Evolutionary conservation across 2,888 invertebrate genomes (phyloP).

Genomic region (Cantharis flavilabris): DNA sequence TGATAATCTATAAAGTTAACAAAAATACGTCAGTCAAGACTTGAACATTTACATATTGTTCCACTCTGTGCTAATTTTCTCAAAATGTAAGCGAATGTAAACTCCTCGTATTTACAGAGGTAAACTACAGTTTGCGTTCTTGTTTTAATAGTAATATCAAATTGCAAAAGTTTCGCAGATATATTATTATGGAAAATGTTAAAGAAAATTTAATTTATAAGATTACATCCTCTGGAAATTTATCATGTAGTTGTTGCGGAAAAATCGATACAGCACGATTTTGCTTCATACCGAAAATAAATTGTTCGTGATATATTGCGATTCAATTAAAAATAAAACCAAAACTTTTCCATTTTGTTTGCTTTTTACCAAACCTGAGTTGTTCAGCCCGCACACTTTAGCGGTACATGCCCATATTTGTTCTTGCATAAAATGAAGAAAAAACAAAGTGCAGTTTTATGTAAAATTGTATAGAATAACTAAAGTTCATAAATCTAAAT

Average conservation of each 20-base stretch:
- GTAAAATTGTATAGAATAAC: slow-evolving; percentile 1
- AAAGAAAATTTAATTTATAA: slow-evolving; percentile 4
- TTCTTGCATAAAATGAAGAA: neutral
- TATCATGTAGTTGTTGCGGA: neutral
- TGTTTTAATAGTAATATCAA: slow-evolving; percentile 17
- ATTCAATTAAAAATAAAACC: neutral
- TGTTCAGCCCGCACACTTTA: neutral
- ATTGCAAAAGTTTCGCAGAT: slow-evolving; percentile 11
- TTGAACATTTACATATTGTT: neutral
- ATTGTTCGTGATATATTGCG: neutral
- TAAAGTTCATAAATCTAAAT: slow-evolving; percentile 12
- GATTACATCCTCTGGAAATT: neutral
- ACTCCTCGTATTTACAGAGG: slow-evolving; percentile 10
- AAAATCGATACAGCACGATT: neutral
- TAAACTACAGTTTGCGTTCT: slow-evolving; percentile 20
- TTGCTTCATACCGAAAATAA: neutral
- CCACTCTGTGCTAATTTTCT: slow-evolving; percentile 9
- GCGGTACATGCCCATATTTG: neutral
- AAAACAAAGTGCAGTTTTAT: slow-evolving; percentile 7
- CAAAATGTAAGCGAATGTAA: slow-evolving; percentile 8
- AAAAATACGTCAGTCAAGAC: neutral
- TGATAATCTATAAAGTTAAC: slow-evolving; percentile 4
- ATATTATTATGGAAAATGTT: slow-evolving; percentile 11
- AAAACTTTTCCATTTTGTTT: neutral
- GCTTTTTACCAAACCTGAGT: neutral